Conservation (phyloP, 2,113 vertebrate genomes). For the Lophotis ruficrista region DNA sequence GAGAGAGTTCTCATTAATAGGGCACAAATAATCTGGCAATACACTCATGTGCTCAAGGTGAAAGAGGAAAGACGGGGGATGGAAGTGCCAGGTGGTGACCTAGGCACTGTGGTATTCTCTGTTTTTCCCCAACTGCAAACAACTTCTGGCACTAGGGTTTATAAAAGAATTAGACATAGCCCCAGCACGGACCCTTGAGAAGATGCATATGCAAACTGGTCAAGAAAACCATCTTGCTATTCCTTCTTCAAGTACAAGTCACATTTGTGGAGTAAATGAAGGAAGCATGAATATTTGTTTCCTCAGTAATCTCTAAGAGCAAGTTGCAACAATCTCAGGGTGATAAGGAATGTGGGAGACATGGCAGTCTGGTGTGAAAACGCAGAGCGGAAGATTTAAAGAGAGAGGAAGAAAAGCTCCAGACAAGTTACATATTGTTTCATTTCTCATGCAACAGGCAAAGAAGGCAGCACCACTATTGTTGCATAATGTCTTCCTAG, state of each 20-base stretch:
- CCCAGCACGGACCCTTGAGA: not conserved
- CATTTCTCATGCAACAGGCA: not conserved
- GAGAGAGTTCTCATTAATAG: not conserved
- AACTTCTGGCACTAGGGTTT: not conserved
- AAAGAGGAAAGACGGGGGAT: not conserved
- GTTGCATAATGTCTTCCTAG: not conserved
- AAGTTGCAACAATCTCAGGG: not conserved
- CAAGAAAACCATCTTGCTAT: not conserved
- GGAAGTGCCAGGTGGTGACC: not conserved
- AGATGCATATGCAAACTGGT: not conserved
- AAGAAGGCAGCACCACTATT: not conserved
- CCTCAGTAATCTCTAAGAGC: not conserved
- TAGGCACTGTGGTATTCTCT: not conserved
- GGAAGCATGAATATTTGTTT: not conserved
- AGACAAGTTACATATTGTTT: not conserved
- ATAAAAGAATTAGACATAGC: not conserved
- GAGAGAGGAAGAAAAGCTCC: not conserved
- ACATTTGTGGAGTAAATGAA: not conserved
- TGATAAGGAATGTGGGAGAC: not conserved
- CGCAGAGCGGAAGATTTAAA: not conserved
- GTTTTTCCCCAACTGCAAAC: not conserved
- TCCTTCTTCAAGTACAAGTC: not conserved
- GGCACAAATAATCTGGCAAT: not conserved
- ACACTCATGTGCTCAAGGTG: fast-evolving
- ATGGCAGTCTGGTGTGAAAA: not conserved